These are phyloP conservation scores for Argopecten irradians DNA, from an alignment of 1,140 invertebrate genomes.

Conservation along the genomic window DNA sequence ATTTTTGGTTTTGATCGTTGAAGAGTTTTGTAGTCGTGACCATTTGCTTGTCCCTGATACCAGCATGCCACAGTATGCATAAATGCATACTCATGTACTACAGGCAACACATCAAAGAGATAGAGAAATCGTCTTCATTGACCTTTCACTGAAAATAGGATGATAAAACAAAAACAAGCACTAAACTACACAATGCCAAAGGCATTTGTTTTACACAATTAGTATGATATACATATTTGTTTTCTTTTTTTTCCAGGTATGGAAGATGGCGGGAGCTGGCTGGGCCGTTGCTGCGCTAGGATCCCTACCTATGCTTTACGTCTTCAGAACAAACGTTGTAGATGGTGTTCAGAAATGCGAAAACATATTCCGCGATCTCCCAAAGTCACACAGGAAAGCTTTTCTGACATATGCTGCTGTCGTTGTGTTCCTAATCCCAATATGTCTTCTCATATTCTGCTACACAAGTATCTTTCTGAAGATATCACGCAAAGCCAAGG, in stretches of 20 bases:
- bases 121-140: neutral
- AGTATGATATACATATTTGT: neutral
- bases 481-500: constrained; percentile 68
- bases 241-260: constrained; percentile 65
- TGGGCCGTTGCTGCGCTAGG: constrained; percentile 67
- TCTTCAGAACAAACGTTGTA: constrained; percentile 63
- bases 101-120: no score
- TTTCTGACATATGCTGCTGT: constrained; percentile 72
- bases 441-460: constrained; percentile 68
- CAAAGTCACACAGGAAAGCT: constrained; percentile 64
- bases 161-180: neutral
- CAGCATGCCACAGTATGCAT: no score
- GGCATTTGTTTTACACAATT: neutral
- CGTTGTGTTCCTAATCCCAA: constrained; percentile 70
- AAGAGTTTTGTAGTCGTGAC: no score
- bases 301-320: constrained; percentile 68
- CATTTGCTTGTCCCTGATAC: no score
- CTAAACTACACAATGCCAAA: neutral
- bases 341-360: constrained; percentile 63
- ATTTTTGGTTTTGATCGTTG: no score
- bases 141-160: neutral
- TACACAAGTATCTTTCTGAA: constrained; percentile 74
- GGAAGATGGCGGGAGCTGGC: constrained; percentile 67
- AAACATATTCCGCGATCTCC: constrained; percentile 67
- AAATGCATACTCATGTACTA: no score